Evolutionary conservation across 2,113 vertebrate species (phyloP), one percentile per base, ranked within the genome.

Genomic region (Silurus meridionalis): DNA sequence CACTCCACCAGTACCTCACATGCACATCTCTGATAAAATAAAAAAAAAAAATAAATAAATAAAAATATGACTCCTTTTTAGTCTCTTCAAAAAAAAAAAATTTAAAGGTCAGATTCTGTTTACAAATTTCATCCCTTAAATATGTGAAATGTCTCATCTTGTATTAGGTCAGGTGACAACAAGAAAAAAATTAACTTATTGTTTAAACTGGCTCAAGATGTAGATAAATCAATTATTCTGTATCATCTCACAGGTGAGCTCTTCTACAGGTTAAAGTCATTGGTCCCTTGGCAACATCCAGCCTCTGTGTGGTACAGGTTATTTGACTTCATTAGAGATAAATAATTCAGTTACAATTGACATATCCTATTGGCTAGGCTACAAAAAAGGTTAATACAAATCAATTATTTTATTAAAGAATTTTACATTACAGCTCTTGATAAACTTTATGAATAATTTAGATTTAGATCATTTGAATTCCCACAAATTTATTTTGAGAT

Each of bases 151-250:
- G 28, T 84, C 60, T 64, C 21, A 19, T 86, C 66, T 82, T 66
- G 55, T 82, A 23, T 71, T 15, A 61, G 58, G 25, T 4, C 14
- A n/a, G 6, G 63, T 46, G 75, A 11, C 14, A 93, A 94, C 93
- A 61, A 58, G 58, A 28, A 94, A 95, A 94, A n/a, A 93, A 92
- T 94, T 92, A 90, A 91, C 94, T 93, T 93, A 92, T 93, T 93
- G 93, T 83, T 80, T 92, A 92, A 93, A 92, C 93, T 92, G 94
- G 93, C 92, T 92, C 92, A 94, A 94, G 94, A 93, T 96, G 94
- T 94, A 94, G 92, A 93, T 95, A 93, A 95, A 95, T 95, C 94
- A 94, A 94, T 95, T 94, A 95, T 95, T 96, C 93, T 95, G 95
- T 93, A 94, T 93, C 92, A 94, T 19, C 69, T 72, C 8, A 72